Evolutionary conservation across 2,113 vertebrate species (phyloP).

Genomic region (Lophura nycthemera): DNA sequence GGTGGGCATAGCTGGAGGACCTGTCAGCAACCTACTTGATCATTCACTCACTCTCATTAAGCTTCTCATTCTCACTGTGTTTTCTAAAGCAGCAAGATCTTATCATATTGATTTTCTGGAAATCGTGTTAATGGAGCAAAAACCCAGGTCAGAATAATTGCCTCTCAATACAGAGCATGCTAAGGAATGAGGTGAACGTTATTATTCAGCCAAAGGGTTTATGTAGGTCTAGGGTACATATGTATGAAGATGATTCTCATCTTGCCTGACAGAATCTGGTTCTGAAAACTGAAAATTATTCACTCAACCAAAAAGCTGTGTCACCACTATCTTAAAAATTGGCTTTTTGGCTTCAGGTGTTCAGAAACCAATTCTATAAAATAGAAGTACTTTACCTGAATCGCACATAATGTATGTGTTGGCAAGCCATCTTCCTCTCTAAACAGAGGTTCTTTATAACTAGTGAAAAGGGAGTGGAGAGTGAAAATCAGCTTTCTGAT

Average conservation of each 20-base stretch:
- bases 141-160: not conserved
- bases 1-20: not conserved
- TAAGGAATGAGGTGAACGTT: slow-evolving; percentile 5
- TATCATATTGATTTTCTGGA: not conserved
- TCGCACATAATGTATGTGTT: not conserved
- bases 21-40: slow-evolving; percentile 13
- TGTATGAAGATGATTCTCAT: not conserved
- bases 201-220: not conserved
- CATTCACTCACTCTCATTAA: slow-evolving; percentile 27
- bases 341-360: not conserved
- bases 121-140: slow-evolving; percentile 2
- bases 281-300: not conserved
- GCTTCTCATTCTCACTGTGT: not conserved
- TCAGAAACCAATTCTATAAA: not conserved
- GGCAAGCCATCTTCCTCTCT: not conserved
- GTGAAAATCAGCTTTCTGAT: slow-evolving; percentile 10
- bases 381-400: not conserved
- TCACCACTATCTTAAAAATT: not conserved
- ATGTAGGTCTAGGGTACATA: too few relatives aligned
- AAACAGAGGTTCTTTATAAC: not conserved
- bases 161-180: not conserved
- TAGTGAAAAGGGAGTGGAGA: not conserved
- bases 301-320: not conserved
- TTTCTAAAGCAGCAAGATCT: not conserved
- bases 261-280: not conserved